Evolutionary conservation across 2,797 vertebrate species (phyloP).

Genomic region (Hydrolagus colliei): DNA sequence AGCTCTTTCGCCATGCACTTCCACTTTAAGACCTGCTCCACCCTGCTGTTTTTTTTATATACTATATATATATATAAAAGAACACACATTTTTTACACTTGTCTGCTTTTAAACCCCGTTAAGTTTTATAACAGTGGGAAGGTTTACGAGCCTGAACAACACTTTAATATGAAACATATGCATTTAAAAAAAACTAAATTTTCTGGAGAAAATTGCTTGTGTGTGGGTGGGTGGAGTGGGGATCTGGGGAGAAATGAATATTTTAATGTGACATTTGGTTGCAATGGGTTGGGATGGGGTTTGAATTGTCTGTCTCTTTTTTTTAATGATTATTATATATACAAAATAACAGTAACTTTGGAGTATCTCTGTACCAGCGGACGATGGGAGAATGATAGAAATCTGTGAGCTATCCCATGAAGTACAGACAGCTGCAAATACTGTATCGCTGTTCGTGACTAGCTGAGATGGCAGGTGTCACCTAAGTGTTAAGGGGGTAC

Average conservation of each 20-base stretch:
- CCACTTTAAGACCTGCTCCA: no score
- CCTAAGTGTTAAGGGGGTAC: background rate
- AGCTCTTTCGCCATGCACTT: no score
- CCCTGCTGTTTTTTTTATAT: no score
- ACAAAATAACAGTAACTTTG: background rate
- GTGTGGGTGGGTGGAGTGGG: background rate
- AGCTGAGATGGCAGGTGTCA: background rate
- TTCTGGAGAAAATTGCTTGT: no score
- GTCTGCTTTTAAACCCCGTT: no score
- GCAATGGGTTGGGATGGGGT: background rate
- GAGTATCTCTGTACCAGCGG: background rate
- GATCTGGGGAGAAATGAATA: background rate
- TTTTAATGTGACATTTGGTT: background rate
- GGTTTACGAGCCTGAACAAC: no score
- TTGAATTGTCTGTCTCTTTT: background rate
- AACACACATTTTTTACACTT: no score
- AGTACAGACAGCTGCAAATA: conserved; percentile 1
- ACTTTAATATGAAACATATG: no score
- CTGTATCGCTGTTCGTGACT: background rate
- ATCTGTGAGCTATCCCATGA: background rate
- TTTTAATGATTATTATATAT: background rate
- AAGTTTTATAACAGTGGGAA: no score
- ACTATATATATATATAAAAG: no score
- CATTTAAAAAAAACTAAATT: no score
- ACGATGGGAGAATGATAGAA: background rate